Conservation (phyloP, 2,113 vertebrate species). For the Solea senegalensis region DNA sequence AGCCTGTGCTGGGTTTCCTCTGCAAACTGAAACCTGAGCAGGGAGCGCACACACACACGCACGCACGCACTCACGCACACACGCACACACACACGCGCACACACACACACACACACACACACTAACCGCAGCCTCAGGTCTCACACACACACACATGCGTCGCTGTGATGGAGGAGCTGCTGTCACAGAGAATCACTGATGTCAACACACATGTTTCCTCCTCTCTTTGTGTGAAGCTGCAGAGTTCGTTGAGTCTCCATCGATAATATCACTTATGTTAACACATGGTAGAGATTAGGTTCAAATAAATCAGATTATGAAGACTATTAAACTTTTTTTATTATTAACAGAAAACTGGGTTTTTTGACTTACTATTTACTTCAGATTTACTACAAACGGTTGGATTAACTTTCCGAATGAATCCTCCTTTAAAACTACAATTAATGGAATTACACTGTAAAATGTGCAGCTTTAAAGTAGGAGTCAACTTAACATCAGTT, state of each 20-base stretch:
- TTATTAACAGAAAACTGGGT: too few species aligned
- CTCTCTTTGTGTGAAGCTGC: background rate
- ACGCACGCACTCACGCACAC: background rate
- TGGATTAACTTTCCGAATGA: too few species aligned
- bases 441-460: too few species aligned
- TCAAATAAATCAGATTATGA: too few species aligned
- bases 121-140: too few species aligned
- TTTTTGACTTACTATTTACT: too few species aligned
- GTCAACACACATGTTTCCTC: background rate
- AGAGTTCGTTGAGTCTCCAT: background rate
- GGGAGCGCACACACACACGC: background rate
- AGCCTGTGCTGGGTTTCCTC: slow-evolving; percentile 35
- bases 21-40: background rate
- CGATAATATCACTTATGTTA: background rate
- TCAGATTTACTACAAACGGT: too few species aligned
- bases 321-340: too few species aligned
- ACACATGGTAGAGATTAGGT: too few species aligned
- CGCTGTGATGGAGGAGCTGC: background rate
- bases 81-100: background rate
- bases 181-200: background rate
- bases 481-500: background rate
- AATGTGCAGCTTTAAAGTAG: background rate
- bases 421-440: too few species aligned
- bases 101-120: background rate
- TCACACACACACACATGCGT: too few species aligned